Conservation (phyloP, 2,888 invertebrate genomes). For the Quadroppia sp. region DNA sequence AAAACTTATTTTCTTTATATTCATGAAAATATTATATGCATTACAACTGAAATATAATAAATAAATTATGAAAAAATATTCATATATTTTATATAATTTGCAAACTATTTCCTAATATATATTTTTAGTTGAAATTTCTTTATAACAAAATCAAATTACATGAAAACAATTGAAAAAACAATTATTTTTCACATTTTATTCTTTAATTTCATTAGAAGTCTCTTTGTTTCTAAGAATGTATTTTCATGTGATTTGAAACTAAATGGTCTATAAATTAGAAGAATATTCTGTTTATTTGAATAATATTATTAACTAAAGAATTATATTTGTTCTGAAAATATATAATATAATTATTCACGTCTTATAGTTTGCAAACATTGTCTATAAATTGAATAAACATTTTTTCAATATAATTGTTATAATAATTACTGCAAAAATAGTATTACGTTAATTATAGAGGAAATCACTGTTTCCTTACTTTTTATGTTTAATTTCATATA, state of each 20-base stretch:
- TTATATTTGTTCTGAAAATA: background rate
- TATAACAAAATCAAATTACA: background rate
- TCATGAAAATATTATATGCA: background rate
- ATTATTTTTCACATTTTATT: too few species aligned
- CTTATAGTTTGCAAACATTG: background rate
- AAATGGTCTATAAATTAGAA: too few species aligned
- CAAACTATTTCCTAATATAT: background rate
- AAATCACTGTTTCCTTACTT: background rate
- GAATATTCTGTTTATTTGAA: too few species aligned
- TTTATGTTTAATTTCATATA: background rate
- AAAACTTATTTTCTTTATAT: too few species aligned
- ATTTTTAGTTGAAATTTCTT: background rate
- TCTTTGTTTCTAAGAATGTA: too few species aligned
- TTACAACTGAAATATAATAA: too few species aligned
- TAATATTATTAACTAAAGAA: slow-evolving; percentile 3
- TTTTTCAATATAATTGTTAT: background rate
- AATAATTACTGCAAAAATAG: background rate
- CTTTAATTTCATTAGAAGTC: background rate
- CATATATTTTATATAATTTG: background rate
- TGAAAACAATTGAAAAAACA: too few species aligned
- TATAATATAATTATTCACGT: background rate
- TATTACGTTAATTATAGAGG: background rate
- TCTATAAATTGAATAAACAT: background rate
- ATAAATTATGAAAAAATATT: background rate
- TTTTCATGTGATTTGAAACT: too few species aligned